Evolutionary conservation across 1,140 invertebrate species (phyloP), one percentile per base, ranked within the genome.

Genomic region (Apis cerana): DNA sequence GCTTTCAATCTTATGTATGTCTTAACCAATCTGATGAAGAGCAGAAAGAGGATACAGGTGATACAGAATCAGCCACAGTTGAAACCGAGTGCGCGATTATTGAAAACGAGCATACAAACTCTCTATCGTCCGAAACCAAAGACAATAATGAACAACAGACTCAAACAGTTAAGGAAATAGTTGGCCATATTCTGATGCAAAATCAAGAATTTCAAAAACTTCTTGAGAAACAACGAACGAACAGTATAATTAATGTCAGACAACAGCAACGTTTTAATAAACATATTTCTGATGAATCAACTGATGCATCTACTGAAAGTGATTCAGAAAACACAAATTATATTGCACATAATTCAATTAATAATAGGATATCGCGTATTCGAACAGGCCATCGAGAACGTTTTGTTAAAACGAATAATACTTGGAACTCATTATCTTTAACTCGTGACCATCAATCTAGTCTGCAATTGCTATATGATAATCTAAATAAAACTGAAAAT

Each of bases 181-280:
- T 98, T 43, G 96, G 97, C 21, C 97, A 98, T 90, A 94, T 98
- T 27, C 94, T 98, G 3, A 97, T 97, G 95, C 96, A 98, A 89
- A 98, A 97, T 89, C 95, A 97, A 87, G 97, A 98, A 86, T 97
- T 98, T 82, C 97, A 98, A 84, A 96, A 96, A 79, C 95, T 97
- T 33, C 92, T 97, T 19, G 97, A 96, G 75, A 96, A 96, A 89
- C 97, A 96, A 90, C 93, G 95, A 86, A 94, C 93, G 92, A 96
- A 93, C 88, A 95, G 90, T 56, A 94, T 93, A 23, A 91, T 91
- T 13, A 92, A 95, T 76, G 93, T 95, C 69, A 93, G 95, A 70
- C 95, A 96, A 84, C 94, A 96, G 79, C 93, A 95, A 76, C 92
- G 95, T 70, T 92, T 95, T 59, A 95, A 94, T 43, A 93, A 92